Conservation (phyloP, 23 tunicate genomes). For the Halocynthia roretzi region DNA sequence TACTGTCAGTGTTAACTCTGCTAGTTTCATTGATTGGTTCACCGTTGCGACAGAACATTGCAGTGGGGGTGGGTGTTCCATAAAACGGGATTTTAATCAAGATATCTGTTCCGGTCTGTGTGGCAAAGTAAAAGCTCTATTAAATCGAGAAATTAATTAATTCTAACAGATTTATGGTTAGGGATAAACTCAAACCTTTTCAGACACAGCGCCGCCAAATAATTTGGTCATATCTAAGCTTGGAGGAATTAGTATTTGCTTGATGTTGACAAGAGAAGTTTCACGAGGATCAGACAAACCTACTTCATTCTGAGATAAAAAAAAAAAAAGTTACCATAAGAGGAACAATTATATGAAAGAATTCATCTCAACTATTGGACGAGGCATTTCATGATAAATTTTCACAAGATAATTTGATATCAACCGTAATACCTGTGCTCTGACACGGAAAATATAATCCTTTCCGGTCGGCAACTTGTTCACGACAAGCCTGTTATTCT, state of each 20-base stretch:
- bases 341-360: not conserved
- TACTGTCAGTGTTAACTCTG: slow-evolving; percentile 51
- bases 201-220: slow-evolving; percentile 53
- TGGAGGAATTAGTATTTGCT: slow-evolving; percentile 64
- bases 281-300: slow-evolving; percentile 94
- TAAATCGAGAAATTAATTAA: not conserved
- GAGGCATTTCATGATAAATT: not conserved
- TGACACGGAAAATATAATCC: slow-evolving; percentile 76
- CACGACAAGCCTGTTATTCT: slow-evolving; percentile 22
- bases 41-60: slow-evolving; percentile 34
- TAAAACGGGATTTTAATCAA: slow-evolving; percentile 32
- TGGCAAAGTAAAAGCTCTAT: not conserved
- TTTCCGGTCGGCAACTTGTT: slow-evolving; percentile 67
- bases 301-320: slow-evolving; percentile 50
- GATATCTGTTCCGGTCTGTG: slow-evolving; percentile 58
- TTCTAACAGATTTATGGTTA: not conserved
- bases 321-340: too few relatives aligned
- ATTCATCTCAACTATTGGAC: not conserved
- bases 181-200: slow-evolving; percentile 25
- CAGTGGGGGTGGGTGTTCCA: slow-evolving; percentile 70
- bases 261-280: slow-evolving; percentile 48
- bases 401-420: not conserved
- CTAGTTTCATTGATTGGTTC: slow-evolving; percentile 82
- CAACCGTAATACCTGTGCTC: slow-evolving; percentile 37
- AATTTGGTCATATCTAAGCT: slow-evolving; percentile 54